Evolutionary conservation across 2,113 vertebrate genomes (phyloP), one percentile per base, ranked within the genome.

Genomic region (Ptilorrhoa leucosticta): DNA sequence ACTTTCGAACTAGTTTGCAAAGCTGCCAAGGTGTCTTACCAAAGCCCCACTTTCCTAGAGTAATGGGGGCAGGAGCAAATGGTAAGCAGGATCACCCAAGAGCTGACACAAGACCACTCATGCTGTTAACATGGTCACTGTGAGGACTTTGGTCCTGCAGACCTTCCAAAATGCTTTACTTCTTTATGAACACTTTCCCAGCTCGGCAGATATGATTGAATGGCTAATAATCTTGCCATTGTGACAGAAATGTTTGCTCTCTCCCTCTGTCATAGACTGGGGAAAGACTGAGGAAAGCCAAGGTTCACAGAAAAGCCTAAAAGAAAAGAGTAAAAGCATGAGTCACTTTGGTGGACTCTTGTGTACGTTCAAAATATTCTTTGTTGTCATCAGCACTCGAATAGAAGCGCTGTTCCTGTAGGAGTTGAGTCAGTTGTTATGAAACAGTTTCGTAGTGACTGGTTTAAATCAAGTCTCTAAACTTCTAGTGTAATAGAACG

Each of bases 351-450:
- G 15, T 70, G 27, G 30, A 61, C 57, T 69, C 26, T 42, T 16
- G 20, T 33, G 6, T 39, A 39, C 0, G 0, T 68, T 79, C 45
- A 83, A 80, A 88, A 48, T 54, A 21, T 4, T 0, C 6, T 58
- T 84, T 89, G 45, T 48, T 39, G 69, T 45, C 35, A n/a, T 30
- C 68, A 57, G 15, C 8, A 4, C 22, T 61, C 45, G 39, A 73
- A 37, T 50, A 48, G 48, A 75, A 56, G 5, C 0, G 0, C 26
- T 33, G 31, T 51, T 60, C 33, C 79, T 31, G 30, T 11, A 35
- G 76, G 57, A 64, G 15, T 12, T n/a, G 35, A 65, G 60, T 24
- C n/a, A n/a, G 30, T 60, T 3, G 0, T 42, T 50, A 39, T 13
- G 6, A 50, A 35, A 42, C 12, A 44, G 20, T 40, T 39, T 84